phyloP scores from a whole-genome alignment of 2,888 invertebrate species.

The Cinara cedri region DNA sequence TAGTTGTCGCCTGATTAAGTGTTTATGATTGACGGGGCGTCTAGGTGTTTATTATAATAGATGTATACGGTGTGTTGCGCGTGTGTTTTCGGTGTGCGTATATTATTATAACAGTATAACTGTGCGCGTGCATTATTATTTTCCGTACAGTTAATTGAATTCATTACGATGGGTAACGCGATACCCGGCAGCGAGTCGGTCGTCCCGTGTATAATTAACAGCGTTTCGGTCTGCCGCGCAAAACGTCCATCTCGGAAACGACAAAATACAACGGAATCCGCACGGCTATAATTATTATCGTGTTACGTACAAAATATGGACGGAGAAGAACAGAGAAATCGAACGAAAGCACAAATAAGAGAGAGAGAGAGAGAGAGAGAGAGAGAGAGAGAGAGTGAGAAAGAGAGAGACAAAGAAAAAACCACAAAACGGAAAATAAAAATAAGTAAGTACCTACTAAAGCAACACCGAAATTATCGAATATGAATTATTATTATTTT shows the following conservation, averaged over 20 bases:
- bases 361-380: not conserved
- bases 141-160: constrained; percentile 50
- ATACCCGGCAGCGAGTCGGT: constrained; percentile 29
- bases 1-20: constrained; percentile 55
- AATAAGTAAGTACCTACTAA: not conserved
- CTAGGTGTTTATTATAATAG: constrained; percentile 26
- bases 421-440: no score
- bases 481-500: constrained; percentile 56
- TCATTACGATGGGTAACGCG: constrained; percentile 55
- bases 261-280: not conserved
- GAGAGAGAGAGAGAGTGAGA: not conserved
- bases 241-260: constrained; percentile 39
- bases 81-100: no score
- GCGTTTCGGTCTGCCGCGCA: constrained; percentile 48
- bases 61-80: no score
- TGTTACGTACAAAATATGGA: constrained; percentile 18
- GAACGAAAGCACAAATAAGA: not conserved
- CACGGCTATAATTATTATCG: no score
- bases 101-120: not conserved
- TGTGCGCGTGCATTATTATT: constrained; percentile 19
- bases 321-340: not conserved
- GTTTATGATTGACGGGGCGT: constrained; percentile 53
- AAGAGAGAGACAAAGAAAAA: not conserved
- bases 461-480: constrained; percentile 42
- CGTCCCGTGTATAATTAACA: constrained; percentile 35